Percentiles rank a stretch among this genome's conserved stretches.
Conservation (phyloP, 2,797 vertebrate species). For the Megaceryle alcyon region DNA sequence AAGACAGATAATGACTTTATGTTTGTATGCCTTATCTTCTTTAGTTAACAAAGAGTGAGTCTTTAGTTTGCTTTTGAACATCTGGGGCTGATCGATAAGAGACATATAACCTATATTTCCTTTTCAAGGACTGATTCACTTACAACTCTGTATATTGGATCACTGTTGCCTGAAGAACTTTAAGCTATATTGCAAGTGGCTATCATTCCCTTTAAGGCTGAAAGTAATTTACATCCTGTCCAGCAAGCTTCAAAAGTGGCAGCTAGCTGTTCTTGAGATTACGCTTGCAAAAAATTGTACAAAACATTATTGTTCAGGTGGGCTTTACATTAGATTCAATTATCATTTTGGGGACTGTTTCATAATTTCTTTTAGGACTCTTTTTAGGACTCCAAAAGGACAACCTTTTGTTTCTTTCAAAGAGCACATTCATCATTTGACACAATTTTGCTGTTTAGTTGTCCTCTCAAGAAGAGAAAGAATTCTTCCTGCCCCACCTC, state of each 20-base stretch:
- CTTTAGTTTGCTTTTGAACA: constrained; percentile 26
- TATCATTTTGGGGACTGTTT: neutral
- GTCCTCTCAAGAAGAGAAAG: neutral
- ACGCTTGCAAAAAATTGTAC: neutral
- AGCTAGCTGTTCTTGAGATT: neutral
- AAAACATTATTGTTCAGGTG: neutral
- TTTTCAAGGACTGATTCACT: constrained; percentile 33
- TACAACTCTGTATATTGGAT: neutral
- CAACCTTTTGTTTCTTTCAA: neutral
- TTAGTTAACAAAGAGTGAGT: constrained; percentile 8
- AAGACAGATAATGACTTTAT: constrained; percentile 4
- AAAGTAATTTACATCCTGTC: neutral
- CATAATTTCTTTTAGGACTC: neutral
- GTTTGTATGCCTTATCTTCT: constrained; percentile 41
- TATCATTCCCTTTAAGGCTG: neutral
- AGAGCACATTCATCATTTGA: neutral
- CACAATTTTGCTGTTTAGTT: neutral
- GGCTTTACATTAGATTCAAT: neutral
- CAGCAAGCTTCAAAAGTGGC: neutral
- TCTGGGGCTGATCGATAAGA: constrained; percentile 35
- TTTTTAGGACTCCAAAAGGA: too few species aligned
- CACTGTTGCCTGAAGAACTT: neutral
- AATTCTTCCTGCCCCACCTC: neutral
- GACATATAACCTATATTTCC: neutral
- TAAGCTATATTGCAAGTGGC: neutral